Percentiles rank a stretch among this genome's conserved stretches.
Evolutionary conservation across 2,113 vertebrate species (phyloP).

Genomic region (Lophius piscatorius): DNA sequence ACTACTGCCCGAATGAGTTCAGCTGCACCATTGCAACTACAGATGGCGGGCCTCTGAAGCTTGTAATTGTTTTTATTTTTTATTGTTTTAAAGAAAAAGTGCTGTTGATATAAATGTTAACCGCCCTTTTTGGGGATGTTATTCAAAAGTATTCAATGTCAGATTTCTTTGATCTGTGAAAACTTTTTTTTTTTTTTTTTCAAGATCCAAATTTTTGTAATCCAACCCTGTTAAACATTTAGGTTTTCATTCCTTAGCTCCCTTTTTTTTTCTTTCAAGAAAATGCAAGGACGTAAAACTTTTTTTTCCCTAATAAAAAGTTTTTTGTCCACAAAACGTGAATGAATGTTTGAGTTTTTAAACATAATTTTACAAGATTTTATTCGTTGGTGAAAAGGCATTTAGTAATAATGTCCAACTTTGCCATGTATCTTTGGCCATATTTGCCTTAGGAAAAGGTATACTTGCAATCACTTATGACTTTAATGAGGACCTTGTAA

Average conservation of each 20-base stretch:
- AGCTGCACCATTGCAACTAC: conserved; percentile 66
- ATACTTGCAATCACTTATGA: too few species aligned
- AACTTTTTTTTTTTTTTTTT: conserved; percentile 30
- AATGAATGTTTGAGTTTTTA: conserved; percentile 18
- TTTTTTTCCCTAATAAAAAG: conserved; percentile 72
- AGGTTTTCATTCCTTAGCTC: conserved; percentile 48
- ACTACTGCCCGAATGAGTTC: conserved; percentile 57
- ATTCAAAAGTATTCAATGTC: conserved; percentile 53
- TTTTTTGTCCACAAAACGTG: conserved; percentile 71
- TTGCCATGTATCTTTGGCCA: too few species aligned
- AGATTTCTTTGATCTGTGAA: conserved; percentile 72
- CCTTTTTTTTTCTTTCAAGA: conserved; percentile 50
- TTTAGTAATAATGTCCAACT: too few species aligned
- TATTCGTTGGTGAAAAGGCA: too few species aligned
- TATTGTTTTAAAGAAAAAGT: conserved; percentile 63
- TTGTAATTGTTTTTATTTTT: conserved; percentile 74
- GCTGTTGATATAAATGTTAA: conserved; percentile 75
- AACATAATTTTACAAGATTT: too few species aligned
- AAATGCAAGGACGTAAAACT: conserved; percentile 66
- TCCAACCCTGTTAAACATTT: conserved; percentile 51
- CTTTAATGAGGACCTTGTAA: too few species aligned
- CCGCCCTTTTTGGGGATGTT: conserved; percentile 45
- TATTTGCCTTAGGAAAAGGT: too few species aligned
- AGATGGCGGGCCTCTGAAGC: conserved; percentile 70
- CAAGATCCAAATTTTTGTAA: conserved; percentile 69